Conservation (phyloP, 2,888 invertebrate genomes). For the Drosophila paucipuncta region DNA sequence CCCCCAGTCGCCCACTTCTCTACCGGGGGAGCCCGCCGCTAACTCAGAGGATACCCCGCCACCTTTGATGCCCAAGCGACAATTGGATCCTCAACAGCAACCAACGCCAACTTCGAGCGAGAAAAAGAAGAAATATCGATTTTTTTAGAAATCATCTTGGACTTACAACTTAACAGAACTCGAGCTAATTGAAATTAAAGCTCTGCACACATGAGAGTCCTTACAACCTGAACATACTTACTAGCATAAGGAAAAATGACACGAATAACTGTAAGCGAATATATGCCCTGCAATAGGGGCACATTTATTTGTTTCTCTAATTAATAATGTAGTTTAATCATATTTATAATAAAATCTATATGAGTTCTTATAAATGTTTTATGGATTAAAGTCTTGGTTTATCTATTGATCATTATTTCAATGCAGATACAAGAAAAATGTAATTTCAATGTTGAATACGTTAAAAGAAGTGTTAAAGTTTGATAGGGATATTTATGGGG, state of each 20-base stretch:
- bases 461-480: neutral
- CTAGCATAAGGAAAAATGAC: constrained; percentile 60
- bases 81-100: constrained; percentile 49
- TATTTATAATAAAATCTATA: constrained; percentile 32
- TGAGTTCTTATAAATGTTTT: constrained; percentile 8
- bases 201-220: constrained; percentile 26
- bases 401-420: neutral
- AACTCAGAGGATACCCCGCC: constrained; percentile 59
- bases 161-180: neutral
- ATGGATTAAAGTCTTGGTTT: neutral
- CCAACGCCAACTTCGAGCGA: constrained; percentile 49
- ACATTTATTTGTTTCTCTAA: constrained; percentile 31
- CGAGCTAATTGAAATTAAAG: neutral
- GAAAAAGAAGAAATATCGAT: constrained; percentile 79
- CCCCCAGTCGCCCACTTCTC: constrained; percentile 59
- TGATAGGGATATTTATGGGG: neutral
- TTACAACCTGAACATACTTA: constrained; percentile 44
- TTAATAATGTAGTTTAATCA: constrained; percentile 29
- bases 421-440: neutral
- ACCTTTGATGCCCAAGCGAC: constrained; percentile 74
- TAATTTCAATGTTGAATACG: neutral
- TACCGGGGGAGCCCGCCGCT: neutral
- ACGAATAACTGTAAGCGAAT: constrained; percentile 55
- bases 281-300: constrained; percentile 17
- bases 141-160: constrained; percentile 60